Conservation (phyloP, 2,113 vertebrate species). For the Catharus fuscescens region DNA sequence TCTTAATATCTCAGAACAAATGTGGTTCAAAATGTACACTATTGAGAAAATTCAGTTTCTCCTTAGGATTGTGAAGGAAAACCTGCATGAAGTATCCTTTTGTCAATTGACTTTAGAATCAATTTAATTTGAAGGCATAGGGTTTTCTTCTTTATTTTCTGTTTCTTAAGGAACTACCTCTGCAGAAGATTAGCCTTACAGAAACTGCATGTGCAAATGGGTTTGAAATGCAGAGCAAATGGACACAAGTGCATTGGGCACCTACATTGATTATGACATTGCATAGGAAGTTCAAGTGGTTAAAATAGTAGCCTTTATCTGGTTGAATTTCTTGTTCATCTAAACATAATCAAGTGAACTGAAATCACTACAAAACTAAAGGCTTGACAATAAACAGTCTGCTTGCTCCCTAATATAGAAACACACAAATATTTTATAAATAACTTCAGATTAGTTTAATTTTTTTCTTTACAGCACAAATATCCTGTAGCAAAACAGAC, state of each 20-base stretch:
- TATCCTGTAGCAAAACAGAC: background rate
- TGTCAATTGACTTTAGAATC: background rate
- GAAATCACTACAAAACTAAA: background rate
- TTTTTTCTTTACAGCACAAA: background rate
- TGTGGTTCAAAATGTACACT: background rate
- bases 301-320: background rate
- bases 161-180: background rate
- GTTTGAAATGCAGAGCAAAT: background rate
- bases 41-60: background rate
- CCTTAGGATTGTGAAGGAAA: background rate
- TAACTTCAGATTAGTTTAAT: background rate
- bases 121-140: background rate
- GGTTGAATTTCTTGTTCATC: background rate
- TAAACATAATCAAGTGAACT: background rate
- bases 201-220: background rate
- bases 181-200: background rate
- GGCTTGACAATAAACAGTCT: background rate
- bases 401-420: background rate
- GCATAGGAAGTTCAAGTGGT: background rate
- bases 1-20: background rate
- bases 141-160: background rate
- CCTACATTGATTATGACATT: background rate
- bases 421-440: background rate
- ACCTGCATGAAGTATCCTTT: background rate
- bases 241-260: rapidly evolving